phyloP scores from a whole-genome alignment of 2,113 vertebrate genomes.

The Oreotrochilus melanogaster region DNA sequence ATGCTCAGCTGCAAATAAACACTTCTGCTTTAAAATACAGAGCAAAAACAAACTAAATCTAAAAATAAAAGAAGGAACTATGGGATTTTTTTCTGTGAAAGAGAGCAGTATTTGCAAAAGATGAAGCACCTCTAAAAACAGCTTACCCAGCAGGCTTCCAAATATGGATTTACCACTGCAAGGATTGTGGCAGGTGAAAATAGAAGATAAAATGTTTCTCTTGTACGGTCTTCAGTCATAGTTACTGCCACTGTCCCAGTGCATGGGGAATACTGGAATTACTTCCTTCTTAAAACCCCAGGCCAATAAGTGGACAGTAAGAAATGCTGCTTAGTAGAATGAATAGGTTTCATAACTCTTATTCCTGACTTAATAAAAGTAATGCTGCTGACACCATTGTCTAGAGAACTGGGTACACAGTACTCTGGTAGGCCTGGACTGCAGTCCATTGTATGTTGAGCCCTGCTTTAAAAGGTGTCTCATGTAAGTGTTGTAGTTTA shows the following conservation, averaged over 20 bases:
- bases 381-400: background rate
- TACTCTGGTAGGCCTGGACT: background rate
- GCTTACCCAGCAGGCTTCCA: rapidly evolving
- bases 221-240: background rate
- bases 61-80: background rate
- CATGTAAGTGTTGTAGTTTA: background rate
- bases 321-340: background rate
- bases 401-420: background rate
- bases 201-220: background rate
- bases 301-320: background rate
- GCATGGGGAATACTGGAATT: background rate
- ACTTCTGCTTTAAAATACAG: background rate
- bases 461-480: background rate
- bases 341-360: background rate
- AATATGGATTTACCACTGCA: background rate
- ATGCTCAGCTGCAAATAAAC: background rate
- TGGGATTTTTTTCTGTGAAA: background rate
- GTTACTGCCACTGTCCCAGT: background rate
- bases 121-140: background rate
- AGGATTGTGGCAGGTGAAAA: background rate
- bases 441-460: background rate
- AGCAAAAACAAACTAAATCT: background rate
- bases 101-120: background rate
- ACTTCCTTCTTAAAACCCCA: background rate
- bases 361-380: background rate